Evolutionary conservation across 1,140 invertebrate species (phyloP), one percentile per base, ranked within the genome.

Genomic region (Centruroides vittatus): DNA sequence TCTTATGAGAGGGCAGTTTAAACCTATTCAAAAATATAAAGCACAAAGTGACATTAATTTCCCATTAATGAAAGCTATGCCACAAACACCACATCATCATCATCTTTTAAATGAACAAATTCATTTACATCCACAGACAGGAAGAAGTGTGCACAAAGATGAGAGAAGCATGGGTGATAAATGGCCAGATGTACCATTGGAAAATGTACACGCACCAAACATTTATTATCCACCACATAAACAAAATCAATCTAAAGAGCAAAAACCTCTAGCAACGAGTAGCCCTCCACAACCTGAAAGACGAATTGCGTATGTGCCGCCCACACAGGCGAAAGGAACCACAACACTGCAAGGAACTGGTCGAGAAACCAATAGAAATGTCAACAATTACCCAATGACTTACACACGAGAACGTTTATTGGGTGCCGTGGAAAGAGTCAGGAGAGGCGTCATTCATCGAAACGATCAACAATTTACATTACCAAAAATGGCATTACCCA

Each of bases 391-490:
- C 49, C 73, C 71, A 56, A 63, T 71, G 46, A 69, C 67, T n/a
- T 77, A 76, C 62, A 76, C 75, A 9, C 65, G 75, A 13, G 75
- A 78, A 53, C 71, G 72, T 36, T 65, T 77, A 5, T 70, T 76
- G 50, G 73, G 72, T 36, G 71, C 72, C 23, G 73, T 77, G 23
- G 73, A 75, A 57, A 68, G 70, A 55, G 71, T 75, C 34, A 69
- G 74, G 7, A 70, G 69, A 60, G 69, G 69, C 48, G 64, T 57
- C 11, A 69, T 72, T n/a, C 66, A 68, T n/a, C 50, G 59, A 47
- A 35, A 50, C 10, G 61, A 60, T 23, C 57, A 11, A 9, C 12
- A 53, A 8, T 41, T 41, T 41, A 41, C 41, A 41, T 41, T 41
- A 41, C 41, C 41, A 41, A 41, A 41, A 41, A 41, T 41, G 41